Percentiles rank a stretch among this genome's conserved stretches.
phyloP scores from a whole-genome alignment of 2,888 invertebrate genomes.

The Sarcophaga carnaria region DNA sequence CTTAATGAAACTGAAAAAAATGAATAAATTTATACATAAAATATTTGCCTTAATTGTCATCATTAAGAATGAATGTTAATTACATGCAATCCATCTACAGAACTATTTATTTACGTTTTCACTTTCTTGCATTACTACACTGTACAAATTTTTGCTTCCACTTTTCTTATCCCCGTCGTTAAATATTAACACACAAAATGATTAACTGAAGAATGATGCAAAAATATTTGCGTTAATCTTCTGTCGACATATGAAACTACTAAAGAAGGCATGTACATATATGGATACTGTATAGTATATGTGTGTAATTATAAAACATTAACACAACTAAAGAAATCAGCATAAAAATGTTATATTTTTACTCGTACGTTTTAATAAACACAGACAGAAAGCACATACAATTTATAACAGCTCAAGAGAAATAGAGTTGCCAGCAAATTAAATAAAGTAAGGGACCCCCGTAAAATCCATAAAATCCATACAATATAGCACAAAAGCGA shows the following conservation, averaged over 20 bases:
- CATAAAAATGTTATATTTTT: too few relatives aligned
- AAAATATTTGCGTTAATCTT: slow-evolving; percentile 55
- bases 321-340: too few relatives aligned
- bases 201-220: slow-evolving; percentile 64
- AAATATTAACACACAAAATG: slow-evolving; percentile 24
- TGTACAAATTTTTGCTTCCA: not conserved
- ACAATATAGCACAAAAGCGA: too few relatives aligned
- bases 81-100: slow-evolving; percentile 29
- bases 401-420: too few relatives aligned
- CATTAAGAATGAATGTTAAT: slow-evolving; percentile 59
- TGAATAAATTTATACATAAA: not conserved
- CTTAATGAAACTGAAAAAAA: not conserved
- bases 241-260: slow-evolving; percentile 13
- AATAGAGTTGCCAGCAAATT: too few relatives aligned
- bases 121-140: not conserved
- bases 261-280: too few relatives aligned
- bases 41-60: slow-evolving; percentile 41
- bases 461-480: too few relatives aligned
- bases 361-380: too few relatives aligned
- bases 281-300: not conserved
- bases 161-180: not conserved
- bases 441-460: too few relatives aligned
- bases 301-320: too few relatives aligned
- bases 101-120: not conserved
- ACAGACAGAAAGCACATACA: too few relatives aligned